Evolutionary conservation across 2,797 vertebrate species (phyloP).

Genomic region (Acrossocheilus fasciatus): DNA sequence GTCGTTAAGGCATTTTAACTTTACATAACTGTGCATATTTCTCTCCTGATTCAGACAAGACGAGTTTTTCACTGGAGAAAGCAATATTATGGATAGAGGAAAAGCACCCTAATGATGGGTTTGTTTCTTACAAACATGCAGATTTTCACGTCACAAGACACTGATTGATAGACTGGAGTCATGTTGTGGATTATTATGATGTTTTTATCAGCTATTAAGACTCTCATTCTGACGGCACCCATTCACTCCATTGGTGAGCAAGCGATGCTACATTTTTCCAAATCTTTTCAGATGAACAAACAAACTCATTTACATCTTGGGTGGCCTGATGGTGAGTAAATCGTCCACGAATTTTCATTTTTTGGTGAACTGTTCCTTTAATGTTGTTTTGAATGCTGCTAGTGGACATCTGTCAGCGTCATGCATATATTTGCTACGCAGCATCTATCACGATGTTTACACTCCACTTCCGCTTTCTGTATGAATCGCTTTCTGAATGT

Average conservation of each 20-base stretch:
- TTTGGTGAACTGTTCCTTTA: background rate
- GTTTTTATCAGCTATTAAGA: background rate
- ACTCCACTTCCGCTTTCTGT: slow-evolving; percentile 8
- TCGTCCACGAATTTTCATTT: background rate
- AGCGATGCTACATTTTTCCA: background rate
- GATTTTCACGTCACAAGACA: background rate
- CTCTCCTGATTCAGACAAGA: background rate
- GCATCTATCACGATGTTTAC: slow-evolving; percentile 27
- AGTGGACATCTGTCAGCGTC: background rate
- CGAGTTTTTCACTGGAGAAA: background rate
- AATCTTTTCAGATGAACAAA: background rate
- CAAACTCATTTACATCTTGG: background rate
- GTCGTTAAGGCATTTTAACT: too few relatives aligned
- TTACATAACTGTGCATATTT: background rate
- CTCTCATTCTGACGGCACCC: background rate
- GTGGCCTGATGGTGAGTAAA: background rate
- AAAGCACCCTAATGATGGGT: too few relatives aligned
- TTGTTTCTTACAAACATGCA: background rate
- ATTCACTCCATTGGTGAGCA: background rate
- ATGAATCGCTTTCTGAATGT: slow-evolving; percentile 17
- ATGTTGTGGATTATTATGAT: background rate
- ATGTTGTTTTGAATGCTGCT: background rate
- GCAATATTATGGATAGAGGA: background rate
- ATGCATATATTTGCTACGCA: background rate
- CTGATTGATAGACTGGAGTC: background rate